A percentile compares a stretch with the other conserved stretches of the same genome.
phyloP scores from a whole-genome alignment of 1,140 invertebrate species.

The Armadillidium nasatum region DNA sequence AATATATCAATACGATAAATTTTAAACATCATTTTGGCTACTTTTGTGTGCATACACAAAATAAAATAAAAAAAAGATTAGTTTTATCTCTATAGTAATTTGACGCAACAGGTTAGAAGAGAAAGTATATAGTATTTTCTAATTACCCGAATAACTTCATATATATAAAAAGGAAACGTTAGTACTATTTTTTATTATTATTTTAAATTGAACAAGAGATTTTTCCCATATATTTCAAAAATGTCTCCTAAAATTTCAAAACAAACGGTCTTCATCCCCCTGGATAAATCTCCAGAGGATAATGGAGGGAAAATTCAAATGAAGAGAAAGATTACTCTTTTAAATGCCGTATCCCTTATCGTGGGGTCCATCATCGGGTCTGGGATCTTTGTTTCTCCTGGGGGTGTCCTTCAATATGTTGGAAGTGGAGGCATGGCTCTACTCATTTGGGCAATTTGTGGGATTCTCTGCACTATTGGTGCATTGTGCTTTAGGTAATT shows the following conservation, averaged over 20 bases:
- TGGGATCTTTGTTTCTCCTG: conserved; percentile 76
- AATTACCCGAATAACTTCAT: neutral
- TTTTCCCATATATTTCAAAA: neutral
- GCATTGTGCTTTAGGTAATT: conserved; percentile 59
- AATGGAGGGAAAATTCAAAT: neutral
- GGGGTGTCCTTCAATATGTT: conserved; percentile 48
- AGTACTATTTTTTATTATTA: neutral
- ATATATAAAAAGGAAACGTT: neutral
- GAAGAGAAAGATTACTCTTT: conserved; percentile 24
- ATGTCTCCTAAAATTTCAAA: neutral
- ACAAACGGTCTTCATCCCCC: neutral
- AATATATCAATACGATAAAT: neutral
- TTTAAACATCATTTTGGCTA: neutral
- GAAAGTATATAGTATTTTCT: neutral
- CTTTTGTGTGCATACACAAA: neutral
- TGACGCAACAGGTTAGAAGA: neutral
- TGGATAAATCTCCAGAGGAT: neutral
- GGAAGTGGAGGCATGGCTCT: conserved; percentile 49
- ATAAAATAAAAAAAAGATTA: neutral
- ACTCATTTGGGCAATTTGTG: conserved; percentile 47
- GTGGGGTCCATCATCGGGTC: conserved; percentile 61
- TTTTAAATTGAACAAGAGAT: neutral
- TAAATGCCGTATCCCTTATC: conserved; percentile 25
- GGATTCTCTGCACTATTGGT: conserved; percentile 65
- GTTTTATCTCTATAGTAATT: neutral